phyloP scores from a whole-genome alignment of 92 coral and sea anemone genomes.

The Actinernus sp. region DNA sequence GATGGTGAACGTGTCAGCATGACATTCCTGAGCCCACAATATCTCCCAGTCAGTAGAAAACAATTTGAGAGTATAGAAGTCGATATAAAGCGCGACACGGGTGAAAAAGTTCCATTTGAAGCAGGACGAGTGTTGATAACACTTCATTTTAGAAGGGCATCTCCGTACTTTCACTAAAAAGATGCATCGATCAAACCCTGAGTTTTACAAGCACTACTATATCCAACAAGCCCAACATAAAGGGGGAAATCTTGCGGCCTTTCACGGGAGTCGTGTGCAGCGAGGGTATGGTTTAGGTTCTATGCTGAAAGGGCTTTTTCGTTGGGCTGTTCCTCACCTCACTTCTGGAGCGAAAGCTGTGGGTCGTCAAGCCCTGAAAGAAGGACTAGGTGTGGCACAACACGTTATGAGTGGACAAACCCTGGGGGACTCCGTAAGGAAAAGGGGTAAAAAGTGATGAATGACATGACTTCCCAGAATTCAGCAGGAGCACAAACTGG shows the following conservation, averaged over 20 bases:
- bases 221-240: slow-evolving; percentile 45
- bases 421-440: neutral
- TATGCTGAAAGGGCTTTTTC: slow-evolving; percentile 40
- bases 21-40: no score
- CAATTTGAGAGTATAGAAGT: no score
- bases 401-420: slow-evolving; percentile 6
- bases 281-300: slow-evolving; percentile 48
- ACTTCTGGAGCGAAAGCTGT: slow-evolving; percentile 4
- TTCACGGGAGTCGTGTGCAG: slow-evolving; percentile 28
- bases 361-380: slow-evolving; percentile 9
- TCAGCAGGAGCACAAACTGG: slow-evolving; percentile 4
- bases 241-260: slow-evolving; percentile 43
- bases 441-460: neutral
- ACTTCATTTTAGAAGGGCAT: slow-evolving; percentile 37
- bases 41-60: no score
- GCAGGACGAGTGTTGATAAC: slow-evolving; percentile 47
- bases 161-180: slow-evolving; percentile 10
- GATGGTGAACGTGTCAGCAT: no score
- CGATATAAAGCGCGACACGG: no score
- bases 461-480: slow-evolving; percentile 4
- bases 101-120: slow-evolving; percentile 73
- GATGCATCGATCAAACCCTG: slow-evolving; percentile 8
- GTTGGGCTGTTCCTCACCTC: slow-evolving; percentile 36
- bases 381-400: slow-evolving; percentile 12
- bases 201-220: slow-evolving; percentile 17